These are phyloP conservation scores for Calliopsis andreniformis DNA, from an alignment of 1,140 invertebrate genomes.

Conservation along the genomic window DNA sequence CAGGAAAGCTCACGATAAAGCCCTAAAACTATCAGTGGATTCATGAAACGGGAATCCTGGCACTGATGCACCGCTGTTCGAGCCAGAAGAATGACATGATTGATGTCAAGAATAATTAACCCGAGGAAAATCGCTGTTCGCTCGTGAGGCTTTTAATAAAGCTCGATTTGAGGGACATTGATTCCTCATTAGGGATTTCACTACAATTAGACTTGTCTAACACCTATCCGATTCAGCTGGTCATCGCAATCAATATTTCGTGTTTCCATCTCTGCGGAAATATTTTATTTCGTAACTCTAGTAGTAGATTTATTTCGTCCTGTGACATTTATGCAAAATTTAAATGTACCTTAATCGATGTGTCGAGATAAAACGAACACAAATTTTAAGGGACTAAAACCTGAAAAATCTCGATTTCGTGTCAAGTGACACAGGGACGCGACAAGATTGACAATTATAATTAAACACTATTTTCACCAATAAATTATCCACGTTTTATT, in stretches of 20 bases:
- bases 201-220: slow-evolving; percentile 3
- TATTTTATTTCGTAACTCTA: too few species aligned
- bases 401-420: too few species aligned
- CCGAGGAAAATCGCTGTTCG: slow-evolving; percentile 37
- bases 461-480: background rate
- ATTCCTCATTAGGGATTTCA: slow-evolving; percentile 38
- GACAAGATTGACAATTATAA: background rate
- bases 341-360: too few species aligned
- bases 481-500: slow-evolving; percentile 24
- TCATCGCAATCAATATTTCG: too few species aligned
- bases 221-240: too few species aligned
- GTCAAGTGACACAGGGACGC: background rate
- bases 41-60: background rate
- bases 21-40: background rate
- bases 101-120: slow-evolving; percentile 36
- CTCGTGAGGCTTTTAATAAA: slow-evolving; percentile 23
- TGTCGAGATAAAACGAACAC: too few species aligned
- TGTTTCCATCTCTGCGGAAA: too few species aligned
- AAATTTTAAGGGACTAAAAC: too few species aligned
- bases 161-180: slow-evolving; percentile 22
- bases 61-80: background rate
- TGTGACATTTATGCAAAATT: too few species aligned
- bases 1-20: background rate
- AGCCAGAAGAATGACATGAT: slow-evolving; percentile 20
- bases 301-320: too few species aligned